Evolutionary conservation across 2,113 vertebrate species (phyloP).

Genomic region (Stercorarius parasiticus): DNA sequence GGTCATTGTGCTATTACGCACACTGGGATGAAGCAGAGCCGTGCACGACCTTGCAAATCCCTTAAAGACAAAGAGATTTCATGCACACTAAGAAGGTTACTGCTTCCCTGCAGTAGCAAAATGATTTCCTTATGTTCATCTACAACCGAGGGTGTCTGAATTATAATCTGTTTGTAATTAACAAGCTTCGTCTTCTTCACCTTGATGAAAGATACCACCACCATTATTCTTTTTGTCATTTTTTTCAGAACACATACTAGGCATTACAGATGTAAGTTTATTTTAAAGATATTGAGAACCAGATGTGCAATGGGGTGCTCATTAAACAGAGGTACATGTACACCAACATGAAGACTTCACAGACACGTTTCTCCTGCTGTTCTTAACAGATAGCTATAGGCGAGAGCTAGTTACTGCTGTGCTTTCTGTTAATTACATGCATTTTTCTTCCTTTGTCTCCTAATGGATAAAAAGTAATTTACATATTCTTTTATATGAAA

Average conservation of each 20-base stretch:
- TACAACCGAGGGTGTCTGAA: background rate
- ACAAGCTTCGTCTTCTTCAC: background rate
- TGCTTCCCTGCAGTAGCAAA: background rate
- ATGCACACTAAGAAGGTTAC: background rate
- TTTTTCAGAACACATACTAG: background rate
- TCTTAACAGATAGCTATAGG: background rate
- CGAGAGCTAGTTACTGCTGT: background rate
- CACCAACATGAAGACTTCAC: background rate
- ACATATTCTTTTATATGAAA: background rate
- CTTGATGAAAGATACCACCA: background rate
- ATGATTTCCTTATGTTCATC: background rate
- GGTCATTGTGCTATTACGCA: background rate
- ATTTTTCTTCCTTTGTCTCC: conserved; percentile 14
- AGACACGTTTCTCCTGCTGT: background rate
- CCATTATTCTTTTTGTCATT: background rate
- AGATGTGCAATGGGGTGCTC: background rate
- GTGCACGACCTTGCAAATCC: background rate
- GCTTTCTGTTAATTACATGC: background rate
- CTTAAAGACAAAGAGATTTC: background rate
- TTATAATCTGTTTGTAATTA: background rate
- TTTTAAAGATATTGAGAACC: background rate
- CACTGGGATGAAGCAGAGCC: background rate
- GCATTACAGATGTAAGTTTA: background rate
- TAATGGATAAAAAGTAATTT: background rate
- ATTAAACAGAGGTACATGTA: background rate